phyloP scores from a whole-genome alignment of 2,888 invertebrate species.

The Antheraea yamamai region DNA sequence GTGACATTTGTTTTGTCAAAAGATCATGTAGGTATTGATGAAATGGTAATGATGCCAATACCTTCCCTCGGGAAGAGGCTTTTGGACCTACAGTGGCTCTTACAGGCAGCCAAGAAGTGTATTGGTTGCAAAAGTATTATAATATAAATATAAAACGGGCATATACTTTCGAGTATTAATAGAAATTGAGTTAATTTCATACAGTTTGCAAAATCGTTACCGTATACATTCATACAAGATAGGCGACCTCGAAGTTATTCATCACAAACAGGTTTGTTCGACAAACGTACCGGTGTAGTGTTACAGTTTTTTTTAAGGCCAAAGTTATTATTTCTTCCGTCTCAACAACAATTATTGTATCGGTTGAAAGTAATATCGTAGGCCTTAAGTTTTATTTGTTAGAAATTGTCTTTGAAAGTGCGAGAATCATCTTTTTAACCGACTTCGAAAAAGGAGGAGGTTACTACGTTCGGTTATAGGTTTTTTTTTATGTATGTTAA shows the following conservation, averaged over 20 bases:
- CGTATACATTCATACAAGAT: neutral
- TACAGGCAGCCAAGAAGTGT: no score
- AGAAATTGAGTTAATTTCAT: neutral
- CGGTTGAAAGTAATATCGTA: neutral
- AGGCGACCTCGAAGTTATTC: slow-evolving; percentile 10
- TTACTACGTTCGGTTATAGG: no score
- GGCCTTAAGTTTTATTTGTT: neutral
- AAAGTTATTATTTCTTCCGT: slow-evolving; percentile 22
- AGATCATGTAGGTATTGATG: no score
- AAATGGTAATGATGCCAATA: no score
- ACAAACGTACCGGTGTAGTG: neutral
- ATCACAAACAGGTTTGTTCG: slow-evolving; percentile 5
- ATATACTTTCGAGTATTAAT: neutral
- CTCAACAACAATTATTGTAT: slow-evolving; percentile 14
- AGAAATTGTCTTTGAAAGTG: neutral
- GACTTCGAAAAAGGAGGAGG: no score
- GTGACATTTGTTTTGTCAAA: no score
- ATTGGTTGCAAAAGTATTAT: neutral
- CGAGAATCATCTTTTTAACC: no score
- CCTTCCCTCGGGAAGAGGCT: no score
- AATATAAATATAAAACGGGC: neutral
- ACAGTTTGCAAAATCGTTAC: neutral
- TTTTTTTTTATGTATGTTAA: no score
- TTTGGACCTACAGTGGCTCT: no score
- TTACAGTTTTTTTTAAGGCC: slow-evolving; percentile 10